Conservation (phyloP, 2,888 invertebrate species). For the Eupelmus urozonus region DNA sequence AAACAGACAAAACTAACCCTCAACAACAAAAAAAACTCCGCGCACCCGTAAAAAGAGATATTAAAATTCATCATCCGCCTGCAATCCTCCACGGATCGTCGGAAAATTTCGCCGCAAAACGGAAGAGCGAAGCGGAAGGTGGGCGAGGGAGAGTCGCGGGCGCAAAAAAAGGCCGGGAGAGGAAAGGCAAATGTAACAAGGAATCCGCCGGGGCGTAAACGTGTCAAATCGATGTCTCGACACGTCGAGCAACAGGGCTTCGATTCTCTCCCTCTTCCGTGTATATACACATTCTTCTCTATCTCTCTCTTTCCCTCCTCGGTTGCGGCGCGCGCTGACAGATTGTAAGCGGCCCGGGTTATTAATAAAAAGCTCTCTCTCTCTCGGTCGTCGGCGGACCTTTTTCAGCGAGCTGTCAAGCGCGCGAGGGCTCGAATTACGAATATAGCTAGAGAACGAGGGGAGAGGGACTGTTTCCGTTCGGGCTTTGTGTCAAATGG, state of each 20-base stretch:
- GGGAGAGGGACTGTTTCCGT: not conserved
- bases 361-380: constrained; percentile 40
- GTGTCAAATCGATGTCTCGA: constrained; percentile 48
- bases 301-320: not conserved
- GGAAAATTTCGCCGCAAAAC: not conserved
- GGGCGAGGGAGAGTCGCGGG: not conserved
- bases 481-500: too few relatives aligned
- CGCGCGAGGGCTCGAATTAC: constrained; percentile 21
- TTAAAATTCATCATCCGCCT: constrained; percentile 17
- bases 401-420: constrained; percentile 19
- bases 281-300: not conserved
- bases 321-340: not conserved
- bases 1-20: too few relatives aligned
- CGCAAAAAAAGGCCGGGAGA: not conserved
- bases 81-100: not conserved
- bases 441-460: constrained; percentile 5
- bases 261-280: too few relatives aligned
- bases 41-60: not conserved
- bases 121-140: not conserved
- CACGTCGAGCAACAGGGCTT: constrained; percentile 37
- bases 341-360: constrained; percentile 27
- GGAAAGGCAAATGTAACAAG: constrained; percentile 40
- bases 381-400: constrained; percentile 3
- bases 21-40: too few relatives aligned
- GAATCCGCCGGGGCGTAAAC: constrained; percentile 33